Evolutionary conservation across 2,888 invertebrate species (phyloP).

Genomic region (Heliconius sara): DNA sequence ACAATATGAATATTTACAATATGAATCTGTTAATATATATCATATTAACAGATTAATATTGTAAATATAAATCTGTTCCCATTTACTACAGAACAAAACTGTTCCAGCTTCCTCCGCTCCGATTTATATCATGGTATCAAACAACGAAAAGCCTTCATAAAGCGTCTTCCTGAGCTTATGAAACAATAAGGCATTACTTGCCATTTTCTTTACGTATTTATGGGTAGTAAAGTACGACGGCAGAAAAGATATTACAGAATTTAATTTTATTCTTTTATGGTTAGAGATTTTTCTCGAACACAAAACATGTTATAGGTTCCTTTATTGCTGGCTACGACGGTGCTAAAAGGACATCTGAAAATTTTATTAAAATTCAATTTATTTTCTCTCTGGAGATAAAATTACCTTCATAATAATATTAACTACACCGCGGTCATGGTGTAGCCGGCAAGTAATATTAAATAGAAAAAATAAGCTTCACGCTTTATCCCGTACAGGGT

Average conservation of each 20-base stretch:
- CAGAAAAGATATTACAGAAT: constrained; percentile 25
- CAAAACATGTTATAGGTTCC: constrained; percentile 17
- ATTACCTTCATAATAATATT: no score
- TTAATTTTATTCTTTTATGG: constrained; percentile 27
- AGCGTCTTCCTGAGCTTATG: constrained; percentile 48
- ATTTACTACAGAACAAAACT: neutral
- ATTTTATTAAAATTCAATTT: neutral
- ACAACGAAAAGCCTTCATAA: constrained; percentile 45
- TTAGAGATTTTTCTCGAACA: constrained; percentile 24
- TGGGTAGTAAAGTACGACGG: constrained; percentile 29
- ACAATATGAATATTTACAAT: no score
- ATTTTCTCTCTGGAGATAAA: neutral
- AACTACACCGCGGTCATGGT: no score
- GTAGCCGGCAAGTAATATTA: no score
- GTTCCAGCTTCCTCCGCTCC: constrained; percentile 32
- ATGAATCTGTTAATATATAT: no score
- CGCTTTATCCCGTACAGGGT: neutral
- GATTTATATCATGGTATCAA: constrained; percentile 45
- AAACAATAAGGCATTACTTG: constrained; percentile 51
- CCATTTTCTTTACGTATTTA: constrained; percentile 48
- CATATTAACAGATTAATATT: no score
- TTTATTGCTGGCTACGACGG: constrained; percentile 3
- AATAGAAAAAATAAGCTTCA: neutral
- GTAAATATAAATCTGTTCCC: neutral
- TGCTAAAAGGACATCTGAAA: neutral